Conservation (phyloP, 2,888 invertebrate genomes). For the Xestia c-nigrum region DNA sequence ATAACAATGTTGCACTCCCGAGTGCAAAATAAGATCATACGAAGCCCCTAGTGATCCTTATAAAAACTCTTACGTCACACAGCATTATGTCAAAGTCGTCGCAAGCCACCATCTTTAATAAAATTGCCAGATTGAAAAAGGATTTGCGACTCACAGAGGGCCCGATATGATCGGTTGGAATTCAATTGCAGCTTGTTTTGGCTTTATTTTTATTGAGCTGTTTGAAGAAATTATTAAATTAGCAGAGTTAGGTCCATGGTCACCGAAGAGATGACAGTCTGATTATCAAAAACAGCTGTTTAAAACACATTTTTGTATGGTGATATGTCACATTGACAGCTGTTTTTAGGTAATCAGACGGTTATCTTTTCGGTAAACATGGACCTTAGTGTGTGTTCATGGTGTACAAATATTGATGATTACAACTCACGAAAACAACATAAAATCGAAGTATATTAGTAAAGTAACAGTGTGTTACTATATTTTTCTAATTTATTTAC, state of each 20-base stretch:
- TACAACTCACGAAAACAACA: background rate
- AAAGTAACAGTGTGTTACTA: background rate
- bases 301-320: no score
- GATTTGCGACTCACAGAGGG: conserved; percentile 60
- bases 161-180: conserved; percentile 63
- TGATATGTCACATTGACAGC: no score
- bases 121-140: conserved; percentile 69
- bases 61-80: conserved; percentile 76
- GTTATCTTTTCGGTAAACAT: no score
- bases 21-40: conserved; percentile 60
- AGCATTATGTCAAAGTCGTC: conserved; percentile 70
- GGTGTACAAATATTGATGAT: background rate
- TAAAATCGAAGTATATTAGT: no score
- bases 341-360: no score
- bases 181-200: conserved; percentile 24
- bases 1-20: conserved; percentile 20
- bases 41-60: conserved; percentile 64
- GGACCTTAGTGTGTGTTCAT: no score
- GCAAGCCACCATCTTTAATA: conserved; percentile 72
- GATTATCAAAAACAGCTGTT: no score
- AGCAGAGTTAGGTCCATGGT: no score
- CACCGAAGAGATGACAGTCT: no score
- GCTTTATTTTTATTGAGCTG: conserved; percentile 11
- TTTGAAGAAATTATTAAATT: conserved; percentile 6
- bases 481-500: background rate